phyloP scores from a whole-genome alignment of 2,113 vertebrate genomes.

The Rhagologus leucostigma region DNA sequence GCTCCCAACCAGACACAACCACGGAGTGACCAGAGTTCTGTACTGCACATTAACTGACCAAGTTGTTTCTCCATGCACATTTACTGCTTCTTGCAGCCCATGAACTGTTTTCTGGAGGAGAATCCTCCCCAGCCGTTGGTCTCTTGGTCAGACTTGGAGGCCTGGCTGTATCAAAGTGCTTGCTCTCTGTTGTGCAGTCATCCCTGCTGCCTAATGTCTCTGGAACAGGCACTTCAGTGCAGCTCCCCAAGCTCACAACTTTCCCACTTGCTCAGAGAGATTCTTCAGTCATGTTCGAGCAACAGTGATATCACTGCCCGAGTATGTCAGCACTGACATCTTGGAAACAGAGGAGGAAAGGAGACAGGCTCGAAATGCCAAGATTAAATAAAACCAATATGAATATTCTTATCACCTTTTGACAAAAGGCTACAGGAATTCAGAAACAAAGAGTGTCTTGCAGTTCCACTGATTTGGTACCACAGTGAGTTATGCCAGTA shows the following conservation, averaged over 20 bases:
- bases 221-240: neutral
- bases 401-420: slow-evolving; percentile 11
- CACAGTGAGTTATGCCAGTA: neutral
- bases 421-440: neutral
- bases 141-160: neutral
- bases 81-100: neutral
- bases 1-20: neutral
- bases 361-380: neutral
- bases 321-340: slow-evolving; percentile 23
- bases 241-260: neutral
- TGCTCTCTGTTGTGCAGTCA: neutral
- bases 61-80: neutral
- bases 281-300: slow-evolving; percentile 13
- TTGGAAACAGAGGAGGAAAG: slow-evolving; percentile 30
- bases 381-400: neutral
- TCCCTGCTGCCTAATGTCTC: neutral
- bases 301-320: slow-evolving; percentile 34
- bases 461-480: neutral
- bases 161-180: neutral
- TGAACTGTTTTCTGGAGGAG: neutral
- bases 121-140: neutral
- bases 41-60: neutral
- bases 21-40: neutral
- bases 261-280: neutral
- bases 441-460: neutral